Conservation (phyloP, 2,888 invertebrate species). For the Meganola albula region DNA sequence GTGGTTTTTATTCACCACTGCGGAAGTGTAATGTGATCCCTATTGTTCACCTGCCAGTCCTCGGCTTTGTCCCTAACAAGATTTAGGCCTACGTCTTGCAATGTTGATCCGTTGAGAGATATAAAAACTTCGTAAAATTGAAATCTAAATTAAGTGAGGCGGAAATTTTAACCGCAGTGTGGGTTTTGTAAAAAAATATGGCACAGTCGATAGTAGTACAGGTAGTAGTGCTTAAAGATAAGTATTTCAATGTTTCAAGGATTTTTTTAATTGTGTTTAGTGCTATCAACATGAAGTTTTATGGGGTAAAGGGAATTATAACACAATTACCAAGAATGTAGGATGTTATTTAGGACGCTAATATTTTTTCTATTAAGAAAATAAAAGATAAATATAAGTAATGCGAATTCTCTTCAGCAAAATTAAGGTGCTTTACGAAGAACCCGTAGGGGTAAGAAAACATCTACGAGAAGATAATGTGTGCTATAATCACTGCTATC, state of each 20-base stretch:
- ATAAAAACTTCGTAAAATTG: constrained; percentile 49
- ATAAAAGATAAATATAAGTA: too few relatives aligned
- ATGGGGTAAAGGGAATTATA: too few relatives aligned
- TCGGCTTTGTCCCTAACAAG: constrained; percentile 60
- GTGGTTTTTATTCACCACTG: constrained; percentile 48
- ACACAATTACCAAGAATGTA: too few relatives aligned
- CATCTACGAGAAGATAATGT: constrained; percentile 54
- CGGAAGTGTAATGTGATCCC: constrained; percentile 61
- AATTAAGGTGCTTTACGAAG: constrained; percentile 41
- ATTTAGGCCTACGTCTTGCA: constrained; percentile 45
- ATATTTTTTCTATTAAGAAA: too few relatives aligned
- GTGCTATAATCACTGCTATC: constrained; percentile 66
- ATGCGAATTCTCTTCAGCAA: constrained; percentile 25
- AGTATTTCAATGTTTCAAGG: too few relatives aligned
- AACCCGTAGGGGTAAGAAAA: constrained; percentile 32
- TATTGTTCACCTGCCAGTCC: constrained; percentile 43
- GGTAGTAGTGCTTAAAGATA: too few relatives aligned
- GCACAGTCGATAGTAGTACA: too few relatives aligned
- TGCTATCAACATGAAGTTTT: too few relatives aligned
- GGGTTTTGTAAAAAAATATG: too few relatives aligned
- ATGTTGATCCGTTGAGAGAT: constrained; percentile 41
- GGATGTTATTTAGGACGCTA: too few relatives aligned
- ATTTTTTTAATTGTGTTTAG: too few relatives aligned
- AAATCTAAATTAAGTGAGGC: constrained; percentile 37
- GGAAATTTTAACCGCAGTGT: too few relatives aligned